Percentiles rank a stretch among this genome's conserved stretches.
Conservation (phyloP, 1,140 invertebrate genomes). For the Drosophila eugracilis region DNA sequence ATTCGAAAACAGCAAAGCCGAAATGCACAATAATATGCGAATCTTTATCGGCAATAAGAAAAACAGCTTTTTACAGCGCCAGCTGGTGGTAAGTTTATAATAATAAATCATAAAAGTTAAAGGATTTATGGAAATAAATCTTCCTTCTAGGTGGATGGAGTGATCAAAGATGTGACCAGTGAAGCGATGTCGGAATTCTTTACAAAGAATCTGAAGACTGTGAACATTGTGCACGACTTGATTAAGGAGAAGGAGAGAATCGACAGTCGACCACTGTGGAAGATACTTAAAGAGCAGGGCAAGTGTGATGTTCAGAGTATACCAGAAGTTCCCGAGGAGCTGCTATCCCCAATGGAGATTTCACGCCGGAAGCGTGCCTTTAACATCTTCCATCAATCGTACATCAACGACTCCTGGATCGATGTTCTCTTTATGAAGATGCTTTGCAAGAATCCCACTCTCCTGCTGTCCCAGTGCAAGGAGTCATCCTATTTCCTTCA, state of each 20-base stretch:
- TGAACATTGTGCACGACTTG: slow-evolving; percentile 35
- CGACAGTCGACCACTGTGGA: slow-evolving; percentile 70
- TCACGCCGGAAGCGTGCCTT: slow-evolving; percentile 68
- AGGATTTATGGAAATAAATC: background rate
- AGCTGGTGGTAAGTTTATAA: slow-evolving; percentile 55
- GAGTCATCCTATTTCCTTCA: slow-evolving; percentile 42
- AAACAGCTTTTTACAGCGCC: slow-evolving; percentile 46
- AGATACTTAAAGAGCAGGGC: slow-evolving; percentile 61
- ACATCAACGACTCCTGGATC: slow-evolving; percentile 72
- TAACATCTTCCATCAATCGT: slow-evolving; percentile 73
- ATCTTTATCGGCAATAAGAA: slow-evolving; percentile 63
- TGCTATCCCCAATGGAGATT: slow-evolving; percentile 68
- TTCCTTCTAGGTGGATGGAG: slow-evolving; percentile 53
- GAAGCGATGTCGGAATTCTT: slow-evolving; percentile 65
- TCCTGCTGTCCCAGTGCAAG: slow-evolving; percentile 65
- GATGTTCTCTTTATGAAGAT: slow-evolving; percentile 76
- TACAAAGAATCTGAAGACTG: slow-evolving; percentile 49
- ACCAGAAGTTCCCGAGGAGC: slow-evolving; percentile 54
- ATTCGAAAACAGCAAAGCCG: slow-evolving; percentile 63
- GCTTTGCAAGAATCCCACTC: slow-evolving; percentile 52
- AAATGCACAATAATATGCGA: slow-evolving; percentile 68
- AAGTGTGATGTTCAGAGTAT: slow-evolving; percentile 78
- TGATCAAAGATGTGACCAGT: slow-evolving; percentile 69
- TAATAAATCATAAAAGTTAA: background rate
- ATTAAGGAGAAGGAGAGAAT: slow-evolving; percentile 36